Evolutionary conservation across 2,797 vertebrate genomes (phyloP).

Genomic region (Rhabdophis nuchalis): DNA sequence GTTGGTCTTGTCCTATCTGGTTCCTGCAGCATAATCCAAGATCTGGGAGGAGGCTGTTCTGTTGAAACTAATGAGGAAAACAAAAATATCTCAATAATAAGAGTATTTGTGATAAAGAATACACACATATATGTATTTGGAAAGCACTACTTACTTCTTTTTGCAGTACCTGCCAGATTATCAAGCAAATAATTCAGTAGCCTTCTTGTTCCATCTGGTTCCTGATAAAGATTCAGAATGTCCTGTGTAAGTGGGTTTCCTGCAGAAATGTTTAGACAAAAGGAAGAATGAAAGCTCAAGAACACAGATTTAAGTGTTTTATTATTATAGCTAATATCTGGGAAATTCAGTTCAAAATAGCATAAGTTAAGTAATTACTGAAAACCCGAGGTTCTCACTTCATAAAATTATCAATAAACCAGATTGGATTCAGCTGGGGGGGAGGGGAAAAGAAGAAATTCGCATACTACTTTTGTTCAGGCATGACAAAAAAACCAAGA

Average conservation of each 20-base stretch:
- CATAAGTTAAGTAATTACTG: neutral
- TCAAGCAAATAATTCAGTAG: slow-evolving; percentile 98
- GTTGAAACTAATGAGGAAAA: slow-evolving; percentile 79
- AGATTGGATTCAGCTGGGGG: neutral
- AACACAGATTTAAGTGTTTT: neutral
- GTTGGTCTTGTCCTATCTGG: slow-evolving; percentile 88
- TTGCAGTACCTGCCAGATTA: slow-evolving; percentile 97
- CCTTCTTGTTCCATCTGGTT: slow-evolving; percentile 94
- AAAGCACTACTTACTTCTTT: slow-evolving; percentile 87
- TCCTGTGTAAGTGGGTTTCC: slow-evolving; percentile 99
- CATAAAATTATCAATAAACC: slow-evolving; percentile 1
- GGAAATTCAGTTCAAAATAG: neutral
- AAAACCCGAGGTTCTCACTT: neutral
- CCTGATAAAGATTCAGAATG: slow-evolving; percentile 96
- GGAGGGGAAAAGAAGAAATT: neutral
- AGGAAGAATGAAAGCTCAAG: slow-evolving; percentile 18
- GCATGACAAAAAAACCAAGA: neutral
- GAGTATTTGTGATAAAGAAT: slow-evolving; percentile 52
- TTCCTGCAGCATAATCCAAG: slow-evolving; percentile 94
- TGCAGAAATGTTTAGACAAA: slow-evolving; percentile 64
- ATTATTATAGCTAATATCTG: slow-evolving; percentile 11
- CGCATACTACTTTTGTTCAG: neutral
- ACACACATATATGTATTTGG: slow-evolving; percentile 51
- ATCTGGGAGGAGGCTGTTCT: slow-evolving; percentile 92
- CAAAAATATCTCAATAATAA: slow-evolving; percentile 37